A percentile compares a stretch with the other conserved stretches of the same genome.
Evolutionary conservation across 2,888 invertebrate genomes (phyloP).

Genomic region (Hipparchia sbordonii): DNA sequence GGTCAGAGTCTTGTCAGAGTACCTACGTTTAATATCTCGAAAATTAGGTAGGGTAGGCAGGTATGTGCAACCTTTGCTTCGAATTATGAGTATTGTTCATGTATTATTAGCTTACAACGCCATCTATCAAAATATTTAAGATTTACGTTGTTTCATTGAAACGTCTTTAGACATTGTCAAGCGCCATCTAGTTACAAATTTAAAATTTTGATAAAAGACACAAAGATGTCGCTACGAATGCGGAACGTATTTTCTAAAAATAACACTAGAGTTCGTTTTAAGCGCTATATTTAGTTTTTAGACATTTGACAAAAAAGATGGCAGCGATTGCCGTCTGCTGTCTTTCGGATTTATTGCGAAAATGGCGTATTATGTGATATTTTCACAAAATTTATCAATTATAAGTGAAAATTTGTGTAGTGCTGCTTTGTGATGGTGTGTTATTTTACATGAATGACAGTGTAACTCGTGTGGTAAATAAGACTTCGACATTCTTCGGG

Average conservation of each 20-base stretch:
- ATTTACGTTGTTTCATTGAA: not conserved
- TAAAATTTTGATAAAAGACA: not conserved
- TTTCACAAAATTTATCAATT: constrained; percentile 75
- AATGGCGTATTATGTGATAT: constrained; percentile 82
- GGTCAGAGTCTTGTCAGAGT: no score
- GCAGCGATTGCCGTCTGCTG: constrained; percentile 81
- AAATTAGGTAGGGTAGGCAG: no score
- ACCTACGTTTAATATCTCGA: no score
- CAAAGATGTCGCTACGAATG: constrained; percentile 61
- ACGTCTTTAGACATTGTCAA: not conserved
- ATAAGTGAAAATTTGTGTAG: constrained; percentile 79
- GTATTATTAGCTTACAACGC: no score
- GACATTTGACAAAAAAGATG: constrained; percentile 83
- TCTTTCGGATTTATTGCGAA: constrained; percentile 78
- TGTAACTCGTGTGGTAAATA: constrained; percentile 74
- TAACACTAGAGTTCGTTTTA: constrained; percentile 82
- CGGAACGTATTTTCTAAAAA: constrained; percentile 74
- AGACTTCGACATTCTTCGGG: constrained; percentile 76
- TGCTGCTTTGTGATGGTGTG: constrained; percentile 79
- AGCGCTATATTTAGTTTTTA: constrained; percentile 82
- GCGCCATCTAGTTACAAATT: constrained; percentile 36
- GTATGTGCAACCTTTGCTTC: no score
- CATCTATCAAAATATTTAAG: constrained; percentile 47
- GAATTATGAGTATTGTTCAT: no score
- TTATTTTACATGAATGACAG: constrained; percentile 75